Base-by-base conservation (phyloP, 2,113 vertebrate genomes). In the Gadus macrocephalus region DNA sequence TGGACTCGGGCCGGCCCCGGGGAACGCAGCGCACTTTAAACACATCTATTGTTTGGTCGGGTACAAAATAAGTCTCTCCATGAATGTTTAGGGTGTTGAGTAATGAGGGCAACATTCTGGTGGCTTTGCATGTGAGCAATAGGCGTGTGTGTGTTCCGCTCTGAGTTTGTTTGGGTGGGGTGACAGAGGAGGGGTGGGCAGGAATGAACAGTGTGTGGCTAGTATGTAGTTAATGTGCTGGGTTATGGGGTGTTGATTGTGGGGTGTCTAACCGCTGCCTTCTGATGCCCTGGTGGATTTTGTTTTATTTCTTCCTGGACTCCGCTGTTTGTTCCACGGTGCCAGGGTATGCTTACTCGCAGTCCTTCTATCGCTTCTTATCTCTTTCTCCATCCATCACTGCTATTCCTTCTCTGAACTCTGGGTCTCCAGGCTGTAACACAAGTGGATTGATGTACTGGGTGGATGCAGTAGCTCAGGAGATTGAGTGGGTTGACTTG, bases 201-300 rank as follows among this genome's bases (percentile, higher is more conserved):
- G 64, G 68, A 61, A 66, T 73, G 69, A 71, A 73, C 77, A 63
- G 69, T 75, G 71, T 78, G 80, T 85, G 76, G 69, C 72, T 77
- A 81, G 85, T 85, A 84, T 88, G 81, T 82, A 78, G 81, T 78
- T 78, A 27, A 69, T 87, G 79, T 59, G 78, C 78, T 77, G 74
- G 67, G 75, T 91, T 89, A 89, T 82, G 79, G 87, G 85, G 88
- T 91, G 89, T 89, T 91, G 89, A 92, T 91, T 90, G 82, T 78
- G 72, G 85, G 84, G 78, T 83, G 79, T 72, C 79, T 80, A 71
- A 83, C 80, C 71, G n/a, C 77, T 64, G 75, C 63, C 84, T 73
- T 89, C 88, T 90, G 78, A 89, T 89, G 85, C 81, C 70, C 67
- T 68, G 71, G 73, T 78, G 66, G n/a, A 72, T 81, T 80, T 85